These are phyloP conservation scores for Syrista parreyssii DNA, from an alignment of 2,888 invertebrate genomes.

Conservation along the genomic window DNA sequence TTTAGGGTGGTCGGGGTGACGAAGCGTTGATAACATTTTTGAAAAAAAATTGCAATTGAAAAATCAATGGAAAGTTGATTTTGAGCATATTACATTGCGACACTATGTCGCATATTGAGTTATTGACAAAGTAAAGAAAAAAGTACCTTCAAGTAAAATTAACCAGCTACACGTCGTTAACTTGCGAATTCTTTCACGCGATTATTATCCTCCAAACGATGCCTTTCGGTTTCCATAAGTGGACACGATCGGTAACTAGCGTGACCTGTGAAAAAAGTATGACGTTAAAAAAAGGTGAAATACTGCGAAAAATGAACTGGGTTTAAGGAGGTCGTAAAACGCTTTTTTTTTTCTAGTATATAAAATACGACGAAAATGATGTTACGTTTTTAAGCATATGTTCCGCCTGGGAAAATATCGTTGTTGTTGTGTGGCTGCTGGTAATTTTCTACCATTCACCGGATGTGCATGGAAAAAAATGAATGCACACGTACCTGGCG, in stretches of 20 bases:
- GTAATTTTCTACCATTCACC: constrained; percentile 52
- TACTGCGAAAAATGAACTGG: background rate
- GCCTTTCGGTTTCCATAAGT: background rate
- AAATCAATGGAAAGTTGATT: background rate
- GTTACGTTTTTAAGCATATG: background rate
- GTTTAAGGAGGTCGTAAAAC: background rate
- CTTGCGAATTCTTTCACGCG: background rate
- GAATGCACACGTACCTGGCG: constrained; percentile 30
- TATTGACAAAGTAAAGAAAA: background rate
- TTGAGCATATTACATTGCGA: background rate
- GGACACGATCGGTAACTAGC: background rate
- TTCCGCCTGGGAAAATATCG: constrained; percentile 4
- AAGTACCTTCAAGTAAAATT: background rate
- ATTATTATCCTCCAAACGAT: background rate
- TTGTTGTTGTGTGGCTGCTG: constrained; percentile 26
- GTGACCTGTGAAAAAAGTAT: background rate
- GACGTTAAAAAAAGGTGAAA: background rate
- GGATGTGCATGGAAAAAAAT: constrained; percentile 39
- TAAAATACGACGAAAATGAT: background rate
- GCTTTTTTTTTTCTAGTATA: background rate
- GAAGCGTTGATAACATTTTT: background rate
- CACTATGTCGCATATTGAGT: background rate
- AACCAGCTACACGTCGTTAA: background rate
- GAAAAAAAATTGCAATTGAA: background rate
- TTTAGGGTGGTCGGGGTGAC: background rate